Percentiles rank a stretch among this genome's conserved stretches.
Evolutionary conservation across 2,113 vertebrate genomes (phyloP).

Genomic region (Tyto alba): DNA sequence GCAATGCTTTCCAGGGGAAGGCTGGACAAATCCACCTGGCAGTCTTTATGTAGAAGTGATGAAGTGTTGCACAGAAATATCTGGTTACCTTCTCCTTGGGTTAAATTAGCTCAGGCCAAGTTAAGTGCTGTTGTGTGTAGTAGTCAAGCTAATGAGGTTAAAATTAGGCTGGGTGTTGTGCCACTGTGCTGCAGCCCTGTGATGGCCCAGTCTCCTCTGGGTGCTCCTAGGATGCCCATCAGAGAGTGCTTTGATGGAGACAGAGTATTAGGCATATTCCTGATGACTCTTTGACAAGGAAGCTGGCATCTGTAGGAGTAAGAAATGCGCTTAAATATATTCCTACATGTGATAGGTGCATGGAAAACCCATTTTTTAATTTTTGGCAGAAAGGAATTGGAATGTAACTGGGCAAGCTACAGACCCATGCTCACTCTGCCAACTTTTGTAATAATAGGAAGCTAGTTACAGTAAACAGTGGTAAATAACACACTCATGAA

Average conservation of each 20-base stretch:
- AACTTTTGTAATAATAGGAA: conserved; percentile 68
- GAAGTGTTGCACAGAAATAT: background rate
- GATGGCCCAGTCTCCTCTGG: background rate
- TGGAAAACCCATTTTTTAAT: conserved; percentile 57
- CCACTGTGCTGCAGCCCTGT: background rate
- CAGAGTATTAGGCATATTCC: background rate
- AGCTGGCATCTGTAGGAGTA: background rate
- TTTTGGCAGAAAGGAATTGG: conserved; percentile 54
- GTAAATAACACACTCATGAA: conserved; percentile 62
- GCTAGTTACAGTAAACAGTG: conserved; percentile 68
- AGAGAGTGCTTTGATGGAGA: background rate
- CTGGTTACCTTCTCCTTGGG: background rate
- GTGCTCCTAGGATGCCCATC: background rate
- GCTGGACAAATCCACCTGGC: background rate
- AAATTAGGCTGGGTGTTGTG: background rate
- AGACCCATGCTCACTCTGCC: conserved; percentile 31
- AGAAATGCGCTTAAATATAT: background rate
- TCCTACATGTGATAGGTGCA: conserved; percentile 48
- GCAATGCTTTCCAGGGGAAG: accelerated
- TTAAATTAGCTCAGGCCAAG: background rate
- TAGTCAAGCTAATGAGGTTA: background rate
- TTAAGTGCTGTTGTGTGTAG: background rate
- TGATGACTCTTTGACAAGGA: background rate
- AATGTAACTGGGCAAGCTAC: conserved; percentile 59
- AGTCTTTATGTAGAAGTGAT: background rate